Evolutionary conservation across 35 echinoderm and acorn worm genomes (phyloP), one percentile per base, ranked within the genome.

Genomic region (Acanthaster planci): DNA sequence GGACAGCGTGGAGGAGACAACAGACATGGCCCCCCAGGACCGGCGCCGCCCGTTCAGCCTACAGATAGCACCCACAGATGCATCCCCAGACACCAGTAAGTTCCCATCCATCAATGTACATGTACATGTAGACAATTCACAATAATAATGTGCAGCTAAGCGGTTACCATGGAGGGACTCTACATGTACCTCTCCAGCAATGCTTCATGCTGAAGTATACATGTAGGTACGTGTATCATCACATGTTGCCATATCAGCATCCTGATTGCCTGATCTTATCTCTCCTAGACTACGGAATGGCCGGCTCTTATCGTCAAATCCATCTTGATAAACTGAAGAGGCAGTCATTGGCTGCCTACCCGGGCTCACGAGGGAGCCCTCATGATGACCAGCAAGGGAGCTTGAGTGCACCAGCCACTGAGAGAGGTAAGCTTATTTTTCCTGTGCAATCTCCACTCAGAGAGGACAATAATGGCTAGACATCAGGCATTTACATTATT

Each of bases 291-390:
- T 38, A 15, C 35, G 85, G 75, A 15, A 36, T 40, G 10, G 68
- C 53, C 58, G 85, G 85, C 36, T 88, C 86, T 26, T 89, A 89
- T 55, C 87, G 87, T 60, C 87, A 89, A 38, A 89, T 84, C 72
- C 80, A 89, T 52, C 80, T 89, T 14, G 80, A 83, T 23, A 89
- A 89, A 67, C 64, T 83, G 50, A 89, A 89, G 38, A 38, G 80
- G 34, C 79, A 80, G 34, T 77, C 87, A 17, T 58, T 89, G 27
- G 80, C 81, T 1, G 82, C 87, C 18, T 89, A 89, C 38, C 87
- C 87, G n/a, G 87, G 87, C 38, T 39, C 79, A 36, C 39, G 87
- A 83, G 79, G 50, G 40, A 89, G 60, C 80, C 80, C 57, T 22
- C 42, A 34, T 68, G 87, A 89, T 44, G 80, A 89, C 14, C 80